These are phyloP conservation scores for Elanoides forficatus DNA, from an alignment of 2,113 vertebrate species.

Conservation along the genomic window DNA sequence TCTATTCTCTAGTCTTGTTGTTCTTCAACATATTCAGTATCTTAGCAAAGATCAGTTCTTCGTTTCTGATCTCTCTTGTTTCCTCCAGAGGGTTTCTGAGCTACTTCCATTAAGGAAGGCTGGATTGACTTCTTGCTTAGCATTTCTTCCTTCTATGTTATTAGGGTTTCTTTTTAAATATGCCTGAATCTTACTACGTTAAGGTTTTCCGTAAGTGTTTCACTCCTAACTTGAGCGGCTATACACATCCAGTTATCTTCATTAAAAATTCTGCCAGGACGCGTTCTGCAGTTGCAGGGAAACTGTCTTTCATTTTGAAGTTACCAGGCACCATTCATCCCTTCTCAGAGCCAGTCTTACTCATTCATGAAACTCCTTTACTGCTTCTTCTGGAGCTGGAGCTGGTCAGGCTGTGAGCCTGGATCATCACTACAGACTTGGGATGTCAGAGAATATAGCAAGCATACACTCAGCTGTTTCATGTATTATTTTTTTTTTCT, in stretches of 20 bases:
- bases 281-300: background rate
- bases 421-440: background rate
- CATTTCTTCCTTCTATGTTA: background rate
- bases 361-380: background rate
- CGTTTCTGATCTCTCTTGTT: background rate
- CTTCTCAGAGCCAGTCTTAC: background rate
- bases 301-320: background rate
- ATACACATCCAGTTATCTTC: background rate
- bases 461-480: background rate
- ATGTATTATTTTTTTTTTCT: no score
- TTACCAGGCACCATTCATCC: background rate
- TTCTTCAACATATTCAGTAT: background rate
- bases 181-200: no score
- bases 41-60: background rate
- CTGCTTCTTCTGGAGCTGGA: accelerated
- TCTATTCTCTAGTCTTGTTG: background rate
- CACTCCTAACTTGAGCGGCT: background rate
- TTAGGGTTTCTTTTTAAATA: background rate
- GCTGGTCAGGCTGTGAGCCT: background rate
- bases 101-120: background rate
- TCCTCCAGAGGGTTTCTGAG: background rate
- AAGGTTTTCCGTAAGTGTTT: background rate
- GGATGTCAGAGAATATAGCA: background rate
- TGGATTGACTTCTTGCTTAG: background rate
- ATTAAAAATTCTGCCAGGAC: background rate